phyloP scores from a whole-genome alignment of 2,797 vertebrate genomes.

The Trachurus trachurus region DNA sequence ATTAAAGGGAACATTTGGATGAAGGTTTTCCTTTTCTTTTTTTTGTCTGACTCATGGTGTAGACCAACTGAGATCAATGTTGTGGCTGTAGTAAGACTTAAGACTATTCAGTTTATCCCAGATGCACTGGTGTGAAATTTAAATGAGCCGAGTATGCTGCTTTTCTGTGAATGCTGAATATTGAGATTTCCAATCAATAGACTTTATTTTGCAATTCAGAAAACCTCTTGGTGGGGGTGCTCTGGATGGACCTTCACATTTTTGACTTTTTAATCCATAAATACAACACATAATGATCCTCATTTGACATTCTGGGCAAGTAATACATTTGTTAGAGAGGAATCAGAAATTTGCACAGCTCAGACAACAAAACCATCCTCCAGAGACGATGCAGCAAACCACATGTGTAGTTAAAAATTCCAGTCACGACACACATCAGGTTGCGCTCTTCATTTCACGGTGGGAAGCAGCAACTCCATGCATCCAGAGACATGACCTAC shows the following conservation, averaged over 20 bases:
- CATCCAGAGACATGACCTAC: background rate
- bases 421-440: background rate
- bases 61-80: background rate
- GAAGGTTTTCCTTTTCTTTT: background rate
- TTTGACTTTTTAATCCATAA: background rate
- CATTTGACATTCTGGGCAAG: background rate
- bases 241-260: background rate
- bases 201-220: background rate
- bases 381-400: conserved; percentile 1
- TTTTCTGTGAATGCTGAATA: conserved; percentile 11
- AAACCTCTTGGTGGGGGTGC: too few relatives aligned
- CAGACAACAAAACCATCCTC: conserved; percentile 2
- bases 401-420: conserved; percentile 12
- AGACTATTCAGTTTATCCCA: background rate
- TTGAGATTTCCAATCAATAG: conserved; percentile 19
- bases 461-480: conserved; percentile 33
- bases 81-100: background rate
- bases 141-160: background rate
- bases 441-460: conserved; percentile 21
- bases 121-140: background rate
- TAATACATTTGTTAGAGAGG: background rate
- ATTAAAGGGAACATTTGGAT: conserved; percentile 9
- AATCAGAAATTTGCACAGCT: background rate
- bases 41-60: conserved; percentile 1
- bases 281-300: background rate